Conservation (phyloP, 2,797 vertebrate species). For the Catamblyrhynchus diadema region DNA sequence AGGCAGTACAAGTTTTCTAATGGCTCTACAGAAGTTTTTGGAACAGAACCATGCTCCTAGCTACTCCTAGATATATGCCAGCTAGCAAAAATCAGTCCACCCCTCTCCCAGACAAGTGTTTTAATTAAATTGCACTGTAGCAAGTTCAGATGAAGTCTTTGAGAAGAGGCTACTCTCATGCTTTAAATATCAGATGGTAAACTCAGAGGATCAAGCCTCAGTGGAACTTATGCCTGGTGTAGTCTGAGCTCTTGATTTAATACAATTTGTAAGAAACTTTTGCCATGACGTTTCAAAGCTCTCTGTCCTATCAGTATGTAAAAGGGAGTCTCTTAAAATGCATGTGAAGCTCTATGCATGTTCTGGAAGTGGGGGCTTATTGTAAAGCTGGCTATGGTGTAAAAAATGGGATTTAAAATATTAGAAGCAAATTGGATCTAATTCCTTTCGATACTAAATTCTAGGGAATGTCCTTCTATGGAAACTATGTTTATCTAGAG, state of each 20-base stretch:
- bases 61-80: neutral
- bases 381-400: neutral
- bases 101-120: neutral
- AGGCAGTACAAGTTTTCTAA: neutral
- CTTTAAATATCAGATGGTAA: neutral
- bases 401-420: neutral
- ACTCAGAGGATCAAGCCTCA: neutral
- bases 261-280: neutral
- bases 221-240: neutral
- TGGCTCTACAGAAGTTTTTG: neutral
- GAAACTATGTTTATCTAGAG: neutral
- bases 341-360: neutral
- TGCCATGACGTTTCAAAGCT: neutral
- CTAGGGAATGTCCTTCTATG: neutral
- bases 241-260: neutral
- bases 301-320: neutral
- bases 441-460: neutral
- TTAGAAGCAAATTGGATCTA: neutral
- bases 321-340: neutral
- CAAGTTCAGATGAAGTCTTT: neutral
- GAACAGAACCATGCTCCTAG: neutral
- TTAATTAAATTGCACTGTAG: neutral
- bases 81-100: neutral
- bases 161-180: neutral
- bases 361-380: fast-evolving